Evolutionary conservation across 2,113 vertebrate species (phyloP).

Genomic region (Alligator sinensis): DNA sequence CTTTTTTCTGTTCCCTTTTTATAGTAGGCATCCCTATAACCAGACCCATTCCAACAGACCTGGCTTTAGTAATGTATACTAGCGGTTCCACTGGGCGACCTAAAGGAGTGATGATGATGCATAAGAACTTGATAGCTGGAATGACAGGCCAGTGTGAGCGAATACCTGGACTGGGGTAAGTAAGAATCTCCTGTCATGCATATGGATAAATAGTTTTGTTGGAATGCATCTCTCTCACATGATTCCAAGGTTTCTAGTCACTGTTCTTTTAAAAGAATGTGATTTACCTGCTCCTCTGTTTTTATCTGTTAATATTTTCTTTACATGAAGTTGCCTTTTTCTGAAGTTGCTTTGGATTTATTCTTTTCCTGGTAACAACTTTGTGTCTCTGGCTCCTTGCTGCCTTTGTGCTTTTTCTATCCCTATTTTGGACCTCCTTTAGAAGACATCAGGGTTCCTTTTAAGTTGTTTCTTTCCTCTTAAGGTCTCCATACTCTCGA

Average conservation of each 20-base stretch:
- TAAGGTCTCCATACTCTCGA: background rate
- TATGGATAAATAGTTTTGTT: background rate
- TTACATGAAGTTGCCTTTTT: background rate
- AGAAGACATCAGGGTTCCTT: background rate
- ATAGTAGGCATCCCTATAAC: constrained; percentile 80
- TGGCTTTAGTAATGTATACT: constrained; percentile 98
- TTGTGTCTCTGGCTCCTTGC: background rate
- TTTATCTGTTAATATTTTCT: background rate
- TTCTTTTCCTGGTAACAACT: background rate
- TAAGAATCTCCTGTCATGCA: background rate
- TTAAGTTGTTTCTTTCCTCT: background rate
- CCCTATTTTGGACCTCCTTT: background rate
- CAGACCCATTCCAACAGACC: constrained; percentile 86
- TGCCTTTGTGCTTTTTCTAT: background rate
- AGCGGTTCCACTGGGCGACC: constrained; percentile 95
- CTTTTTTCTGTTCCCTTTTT: background rate
- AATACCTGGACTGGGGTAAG: constrained; percentile 95
- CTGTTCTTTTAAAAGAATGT: background rate
- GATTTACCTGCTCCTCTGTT: background rate
- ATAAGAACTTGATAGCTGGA: constrained; percentile 94
- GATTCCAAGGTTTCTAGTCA: background rate
- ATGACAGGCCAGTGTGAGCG: constrained; percentile 97
- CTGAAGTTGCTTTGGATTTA: background rate
- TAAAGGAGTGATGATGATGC: constrained; percentile 96
- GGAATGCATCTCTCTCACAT: background rate